Evolutionary conservation across 2,797 vertebrate genomes (phyloP).

Genomic region (Danio albolineatus): DNA sequence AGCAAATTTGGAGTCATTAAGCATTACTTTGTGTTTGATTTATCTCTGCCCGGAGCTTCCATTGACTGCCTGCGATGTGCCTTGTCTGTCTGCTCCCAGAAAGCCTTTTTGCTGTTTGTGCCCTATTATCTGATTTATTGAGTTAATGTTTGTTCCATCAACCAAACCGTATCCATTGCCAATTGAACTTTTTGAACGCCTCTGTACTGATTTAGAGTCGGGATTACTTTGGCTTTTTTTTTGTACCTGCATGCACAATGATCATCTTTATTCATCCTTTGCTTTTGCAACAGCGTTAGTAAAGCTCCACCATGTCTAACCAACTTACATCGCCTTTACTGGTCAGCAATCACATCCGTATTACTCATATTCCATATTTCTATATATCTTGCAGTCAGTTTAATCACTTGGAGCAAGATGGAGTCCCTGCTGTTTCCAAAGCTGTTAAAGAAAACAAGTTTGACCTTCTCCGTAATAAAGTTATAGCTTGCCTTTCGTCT

Average conservation of each 20-base stretch:
- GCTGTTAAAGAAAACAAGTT: slow-evolving; percentile 31
- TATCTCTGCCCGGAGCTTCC: slow-evolving; percentile 46
- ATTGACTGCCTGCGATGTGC: slow-evolving; percentile 55
- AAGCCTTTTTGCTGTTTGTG: slow-evolving; percentile 63
- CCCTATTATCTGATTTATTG: slow-evolving; percentile 63
- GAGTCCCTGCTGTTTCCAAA: slow-evolving; percentile 23
- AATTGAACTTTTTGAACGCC: slow-evolving; percentile 51
- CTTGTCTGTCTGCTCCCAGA: slow-evolving; percentile 56
- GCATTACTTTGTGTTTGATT: slow-evolving; percentile 40
- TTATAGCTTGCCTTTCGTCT: slow-evolving; percentile 5
- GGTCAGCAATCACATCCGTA: slow-evolving; percentile 6
- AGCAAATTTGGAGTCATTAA: slow-evolving; percentile 20
- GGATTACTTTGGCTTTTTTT: slow-evolving; percentile 65
- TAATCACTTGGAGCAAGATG: slow-evolving; percentile 8
- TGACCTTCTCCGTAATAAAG: slow-evolving; percentile 37
- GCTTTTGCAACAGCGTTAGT: slow-evolving; percentile 7
- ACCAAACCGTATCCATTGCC: slow-evolving; percentile 48
- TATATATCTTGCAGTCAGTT: slow-evolving; percentile 25
- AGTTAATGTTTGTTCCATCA: slow-evolving; percentile 65
- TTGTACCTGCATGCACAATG: slow-evolving; percentile 45
- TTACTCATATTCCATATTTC: slow-evolving; percentile 27
- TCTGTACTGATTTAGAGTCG: slow-evolving; percentile 62
- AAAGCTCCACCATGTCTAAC: neutral
- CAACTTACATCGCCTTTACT: slow-evolving; percentile 18
- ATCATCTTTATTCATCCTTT: slow-evolving; percentile 7